Percentiles rank a stretch among this genome's conserved stretches.
These are phyloP conservation scores for Cariama cristata DNA, from an alignment of 2,113 vertebrate species.

Conservation along the genomic window DNA sequence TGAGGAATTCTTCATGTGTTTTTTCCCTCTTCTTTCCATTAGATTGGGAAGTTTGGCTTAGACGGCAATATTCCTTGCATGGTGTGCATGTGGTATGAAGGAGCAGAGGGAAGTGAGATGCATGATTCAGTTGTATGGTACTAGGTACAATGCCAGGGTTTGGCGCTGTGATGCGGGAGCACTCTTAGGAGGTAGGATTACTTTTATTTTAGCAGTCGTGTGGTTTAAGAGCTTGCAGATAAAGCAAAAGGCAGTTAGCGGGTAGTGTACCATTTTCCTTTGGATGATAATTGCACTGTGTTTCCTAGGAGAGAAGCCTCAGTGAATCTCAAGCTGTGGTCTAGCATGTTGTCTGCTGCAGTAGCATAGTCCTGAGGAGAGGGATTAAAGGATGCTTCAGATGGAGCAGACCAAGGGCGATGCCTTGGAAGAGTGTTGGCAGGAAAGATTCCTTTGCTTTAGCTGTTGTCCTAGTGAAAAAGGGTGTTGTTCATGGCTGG, in stretches of 20 bases:
- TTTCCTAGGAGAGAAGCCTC: neutral
- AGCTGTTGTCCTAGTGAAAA: neutral
- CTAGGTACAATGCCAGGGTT: neutral
- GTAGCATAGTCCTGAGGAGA: neutral
- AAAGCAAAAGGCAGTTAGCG: neutral
- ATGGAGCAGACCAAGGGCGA: accelerated
- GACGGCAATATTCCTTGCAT: accelerated
- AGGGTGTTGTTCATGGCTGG: neutral
- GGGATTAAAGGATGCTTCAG: neutral
- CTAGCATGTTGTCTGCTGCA: neutral
- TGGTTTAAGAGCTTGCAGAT: neutral
- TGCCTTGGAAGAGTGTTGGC: neutral
- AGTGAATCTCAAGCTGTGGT: neutral
- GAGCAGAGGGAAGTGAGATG: neutral
- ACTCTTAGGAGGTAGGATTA: neutral
- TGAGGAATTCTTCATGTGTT: neutral
- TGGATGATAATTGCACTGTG: neutral
- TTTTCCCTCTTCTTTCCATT: neutral
- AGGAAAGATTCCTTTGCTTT: neutral
- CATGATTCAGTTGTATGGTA: neutral
- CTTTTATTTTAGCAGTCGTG: neutral
- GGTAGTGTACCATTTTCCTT: neutral
- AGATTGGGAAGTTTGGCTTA: neutral
- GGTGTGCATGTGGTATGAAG: neutral
- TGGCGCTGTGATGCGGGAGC: neutral